phyloP scores from a whole-genome alignment of 2,797 vertebrate species.

The Amphiprion clarkii region DNA sequence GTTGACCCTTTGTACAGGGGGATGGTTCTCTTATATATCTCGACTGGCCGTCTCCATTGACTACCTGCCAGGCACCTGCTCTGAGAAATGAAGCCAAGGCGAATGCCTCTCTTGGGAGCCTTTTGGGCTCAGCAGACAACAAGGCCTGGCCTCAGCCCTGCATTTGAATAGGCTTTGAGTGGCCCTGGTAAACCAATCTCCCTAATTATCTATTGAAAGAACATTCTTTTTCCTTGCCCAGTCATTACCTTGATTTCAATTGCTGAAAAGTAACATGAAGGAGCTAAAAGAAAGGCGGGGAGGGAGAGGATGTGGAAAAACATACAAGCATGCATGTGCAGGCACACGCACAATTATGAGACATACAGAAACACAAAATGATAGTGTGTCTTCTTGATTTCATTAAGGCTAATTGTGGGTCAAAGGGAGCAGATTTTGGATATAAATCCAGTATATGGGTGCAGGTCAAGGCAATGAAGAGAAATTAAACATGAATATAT shows the following conservation, averaged over 20 bases:
- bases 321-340: conserved; percentile 53
- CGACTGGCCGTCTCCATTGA: conserved; percentile 90
- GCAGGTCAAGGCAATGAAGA: conserved; percentile 73
- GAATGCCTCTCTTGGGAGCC: conserved; percentile 91
- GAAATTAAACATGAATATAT: conserved; percentile 79
- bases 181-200: conserved; percentile 92
- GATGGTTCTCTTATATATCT: conserved; percentile 85
- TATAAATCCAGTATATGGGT: conserved; percentile 76
- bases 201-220: conserved; percentile 94
- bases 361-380: conserved; percentile 64
- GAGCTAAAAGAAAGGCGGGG: conserved; percentile 58
- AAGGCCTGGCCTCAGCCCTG: conserved; percentile 81
- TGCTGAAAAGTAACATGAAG: conserved; percentile 84
- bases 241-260: conserved; percentile 86
- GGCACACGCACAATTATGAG: conserved; percentile 29
- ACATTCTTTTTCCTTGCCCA: conserved; percentile 86
- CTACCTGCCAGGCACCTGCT: conserved; percentile 99
- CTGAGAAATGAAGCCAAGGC: conserved; percentile 90
- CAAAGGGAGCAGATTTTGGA: conserved; percentile 77
- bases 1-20: conserved; percentile 86
- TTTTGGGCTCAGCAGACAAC: conserved; percentile 84
- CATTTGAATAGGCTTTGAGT: conserved; percentile 87
- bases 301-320: conserved; percentile 63
- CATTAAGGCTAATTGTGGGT: conserved; percentile 82
- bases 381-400: conserved; percentile 69